Evolutionary conservation across 1,140 invertebrate species (phyloP).

Genomic region (Sycophila sp.): DNA sequence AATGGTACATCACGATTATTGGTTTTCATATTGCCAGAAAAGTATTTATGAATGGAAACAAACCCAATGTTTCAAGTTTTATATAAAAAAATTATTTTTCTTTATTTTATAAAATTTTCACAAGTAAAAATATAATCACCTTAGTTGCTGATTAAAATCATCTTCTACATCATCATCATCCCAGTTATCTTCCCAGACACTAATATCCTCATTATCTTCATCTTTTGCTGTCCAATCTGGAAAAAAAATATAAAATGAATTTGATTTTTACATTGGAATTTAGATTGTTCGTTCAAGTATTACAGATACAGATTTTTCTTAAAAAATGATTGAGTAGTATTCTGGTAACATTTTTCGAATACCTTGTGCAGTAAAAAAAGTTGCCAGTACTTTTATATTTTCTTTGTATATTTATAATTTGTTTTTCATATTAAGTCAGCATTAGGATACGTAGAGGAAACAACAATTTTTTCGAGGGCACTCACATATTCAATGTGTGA

Average conservation of each 20-base stretch:
- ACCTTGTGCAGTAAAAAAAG: too few relatives aligned
- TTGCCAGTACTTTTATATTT: too few relatives aligned
- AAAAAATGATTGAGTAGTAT: too few relatives aligned
- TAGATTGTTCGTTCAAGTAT: too few relatives aligned
- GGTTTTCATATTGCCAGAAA: neutral
- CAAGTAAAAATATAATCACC: conserved; percentile 65
- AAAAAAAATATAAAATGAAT: conserved; percentile 30
- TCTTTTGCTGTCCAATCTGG: conserved; percentile 90
- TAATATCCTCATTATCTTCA: conserved; percentile 92
- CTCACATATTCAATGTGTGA: too few relatives aligned
- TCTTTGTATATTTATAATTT: too few relatives aligned
- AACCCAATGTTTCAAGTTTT: neutral
- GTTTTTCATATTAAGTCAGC: too few relatives aligned
- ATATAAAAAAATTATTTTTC: neutral
- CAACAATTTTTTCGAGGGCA: too few relatives aligned
- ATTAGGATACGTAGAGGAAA: too few relatives aligned
- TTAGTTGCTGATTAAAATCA: conserved; percentile 95
- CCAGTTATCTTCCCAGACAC: conserved; percentile 99
- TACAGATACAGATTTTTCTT: too few relatives aligned
- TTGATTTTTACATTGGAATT: neutral
- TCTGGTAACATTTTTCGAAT: too few relatives aligned
- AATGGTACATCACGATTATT: neutral
- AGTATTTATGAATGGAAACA: too few relatives aligned
- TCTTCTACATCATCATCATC: conserved; percentile 99
- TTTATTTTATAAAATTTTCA: neutral